Base-by-base conservation (phyloP, 2,797 vertebrate species). In the Danio albolineatus region DNA sequence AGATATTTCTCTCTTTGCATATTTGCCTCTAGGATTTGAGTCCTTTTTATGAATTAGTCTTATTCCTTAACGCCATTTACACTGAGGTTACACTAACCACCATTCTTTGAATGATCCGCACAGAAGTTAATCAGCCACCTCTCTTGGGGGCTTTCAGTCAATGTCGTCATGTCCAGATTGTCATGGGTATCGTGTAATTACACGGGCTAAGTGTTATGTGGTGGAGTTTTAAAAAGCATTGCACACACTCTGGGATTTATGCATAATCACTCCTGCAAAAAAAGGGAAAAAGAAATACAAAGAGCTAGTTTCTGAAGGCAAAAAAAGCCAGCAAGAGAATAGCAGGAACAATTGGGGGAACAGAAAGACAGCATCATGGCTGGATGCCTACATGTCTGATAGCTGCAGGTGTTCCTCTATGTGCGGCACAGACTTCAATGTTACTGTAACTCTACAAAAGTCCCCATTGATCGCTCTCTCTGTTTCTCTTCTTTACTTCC, bases 391-490 rank as follows among this genome's bases (percentile, higher is more conserved):
- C 21, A 78, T 7, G 49, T 56, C 19, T 17, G 62, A 53, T 8
- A 53, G 6, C 67, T 72, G 66, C 48, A 44, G 57, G 60, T 59
- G 57, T 48, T 72, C 69, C 14, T 36, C 7, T 43, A 54, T 44
- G 10, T 54, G 59, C 49, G n/a, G 14, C 51, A 59, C 16, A 17
- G 16, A 60, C 44, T 57, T 5, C 60, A 78, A 78, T 78, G 36
- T 70, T 70, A 28, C 67, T 46, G 48, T 53, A 72, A 72, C 17
- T 53, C 10, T 19, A 62, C 17, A 56, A 38, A 67, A 71, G 54
- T 67, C 10, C 6, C 21, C 41, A 17, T 64, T 21, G 5, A 61
- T 71, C 66, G 12, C 48, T 72, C 28, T 16, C 36, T 39, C 17
- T 76, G 6, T n/a, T 39, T 56, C 44, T 48, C 4, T 36, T 53